Conservation (phyloP, 2,113 vertebrate species). For the Trematocara zebra region DNA sequence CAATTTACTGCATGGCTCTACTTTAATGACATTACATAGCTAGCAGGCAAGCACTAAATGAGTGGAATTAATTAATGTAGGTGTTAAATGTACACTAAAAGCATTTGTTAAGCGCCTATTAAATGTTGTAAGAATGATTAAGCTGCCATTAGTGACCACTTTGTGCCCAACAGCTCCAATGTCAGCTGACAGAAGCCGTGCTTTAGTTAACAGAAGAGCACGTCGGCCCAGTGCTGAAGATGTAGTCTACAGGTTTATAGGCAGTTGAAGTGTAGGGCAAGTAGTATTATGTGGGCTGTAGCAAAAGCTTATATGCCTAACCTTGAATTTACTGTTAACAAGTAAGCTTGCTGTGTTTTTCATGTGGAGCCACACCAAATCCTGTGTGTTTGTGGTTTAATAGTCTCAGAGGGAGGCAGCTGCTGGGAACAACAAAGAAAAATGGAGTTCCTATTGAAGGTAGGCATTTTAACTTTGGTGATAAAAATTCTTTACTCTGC, state of each 20-base stretch:
- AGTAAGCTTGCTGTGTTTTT: background rate
- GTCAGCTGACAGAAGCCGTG: background rate
- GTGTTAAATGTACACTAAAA: conserved; percentile 1
- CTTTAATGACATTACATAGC: conserved; percentile 21
- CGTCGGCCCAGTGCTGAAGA: background rate
- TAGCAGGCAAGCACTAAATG: conserved; percentile 18
- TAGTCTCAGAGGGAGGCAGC: background rate
- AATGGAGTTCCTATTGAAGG: background rate
- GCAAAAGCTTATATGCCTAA: background rate
- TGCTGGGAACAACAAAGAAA: background rate
- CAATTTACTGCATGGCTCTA: background rate
- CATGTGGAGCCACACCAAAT: background rate
- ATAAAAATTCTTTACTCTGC: background rate
- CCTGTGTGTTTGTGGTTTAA: background rate
- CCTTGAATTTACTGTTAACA: background rate
- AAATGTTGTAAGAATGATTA: background rate
- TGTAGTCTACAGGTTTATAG: background rate
- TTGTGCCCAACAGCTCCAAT: background rate
- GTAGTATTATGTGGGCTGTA: background rate
- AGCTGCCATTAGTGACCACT: background rate
- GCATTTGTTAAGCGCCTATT: background rate
- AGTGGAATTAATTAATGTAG: conserved; percentile 26
- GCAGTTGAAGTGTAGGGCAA: background rate
- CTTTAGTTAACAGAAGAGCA: background rate
- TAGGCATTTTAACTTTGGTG: background rate